Evolutionary conservation across 2,888 invertebrate genomes (phyloP), one percentile per base, ranked within the genome.

Genomic region (Drosophila rubida): DNA sequence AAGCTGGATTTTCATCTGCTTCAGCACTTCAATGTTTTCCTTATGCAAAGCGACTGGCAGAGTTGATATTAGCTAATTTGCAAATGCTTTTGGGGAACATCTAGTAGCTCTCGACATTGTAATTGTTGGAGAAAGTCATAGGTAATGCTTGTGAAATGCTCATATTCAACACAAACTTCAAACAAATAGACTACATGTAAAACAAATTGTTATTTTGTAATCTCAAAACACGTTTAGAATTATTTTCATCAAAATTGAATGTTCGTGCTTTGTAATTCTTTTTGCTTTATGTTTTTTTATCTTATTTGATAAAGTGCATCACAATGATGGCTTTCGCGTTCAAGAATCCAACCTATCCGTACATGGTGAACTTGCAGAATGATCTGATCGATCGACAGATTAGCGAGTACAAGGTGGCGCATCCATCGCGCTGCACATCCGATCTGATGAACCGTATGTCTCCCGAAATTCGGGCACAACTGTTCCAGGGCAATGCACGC

Each of bases 1-100:
- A 50, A 64, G 48, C 19, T 44, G 46, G 8, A 45, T 55, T 62
- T 46, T 49, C 41, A 22, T 44, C 59, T 41, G 22, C 22, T 32
- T 1, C 22, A 55, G 19, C 22, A 37, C 59, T 51, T 37, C 22
- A 80, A 77, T 83, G 70, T 63, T 54, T 70, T 73, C 65, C 75
- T 70, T 75, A 80, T 83, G 60, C n/a, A 14, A 58, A 48, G n/a
- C 3, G n/a, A 32, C 1, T 19, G 19, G 19, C 19, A 19, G 19
- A 19, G 19, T 19, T 19, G 19, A n/a, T n/a, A n/a, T n/a, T n/a
- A n/a, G n/a, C n/a, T n/a, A 30, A 22, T 23, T 8, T 7, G 9
- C 4, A 2, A 4, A 42, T n/a, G n/a, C 13, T 13, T 44, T 13
- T 8, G 25, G 25, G 19, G 1, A n/a, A 6, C 8, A 41, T 41